Base-by-base conservation (phyloP, 2,113 vertebrate species). In the Manacus vitellinus region DNA sequence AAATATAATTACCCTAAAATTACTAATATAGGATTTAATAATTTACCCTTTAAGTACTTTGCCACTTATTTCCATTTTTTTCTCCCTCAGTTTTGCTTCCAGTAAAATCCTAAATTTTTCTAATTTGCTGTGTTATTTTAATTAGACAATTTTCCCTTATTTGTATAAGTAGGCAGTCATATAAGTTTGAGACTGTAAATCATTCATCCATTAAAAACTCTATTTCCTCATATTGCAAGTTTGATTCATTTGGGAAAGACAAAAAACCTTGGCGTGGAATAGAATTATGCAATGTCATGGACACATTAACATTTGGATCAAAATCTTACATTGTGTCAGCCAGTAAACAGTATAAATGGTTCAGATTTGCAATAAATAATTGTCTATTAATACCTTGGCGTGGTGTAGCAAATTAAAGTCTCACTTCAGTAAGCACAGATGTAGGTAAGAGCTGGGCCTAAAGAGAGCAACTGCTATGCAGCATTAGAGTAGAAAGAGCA, bases 221-320 rank as follows among this genome's bases (percentile, higher is more conserved):
- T 89, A 88, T 98, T 98, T 97, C 94, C 95, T 97, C 96, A 85
- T 96, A 92, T 88, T 94, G 95, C 94, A 97, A 96, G 94, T 98
- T 96, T 37, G 10, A 98, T 97, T 98, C 97, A 97, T 97, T 97
- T 97, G 97, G 95, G 96, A 96, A 92, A 97, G 96, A 97, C 39
- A 96, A 98, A 63, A 97, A 97, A 97, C 95, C 94, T 97, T 97
- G 96, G 94, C 14, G 19, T 96, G 91, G 97, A 98, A 97, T 93
- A 97, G 97, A 98, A 98, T 99, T 98, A 98, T 97, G 97, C 98
- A 98, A 98, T 98, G 98, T 98, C 97, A 98, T 98, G 98, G 98
- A 98, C 98, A 98, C 98, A 98, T 98, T 99, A 98, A 98, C 98
- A 99, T 99, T 98, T 98, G 98, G 98, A 98, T 98, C 98, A 98